A percentile compares a stretch with the other conserved stretches of the same genome.
Evolutionary conservation across 2,113 vertebrate genomes (phyloP).

Genomic region (Hipposideros armiger): DNA sequence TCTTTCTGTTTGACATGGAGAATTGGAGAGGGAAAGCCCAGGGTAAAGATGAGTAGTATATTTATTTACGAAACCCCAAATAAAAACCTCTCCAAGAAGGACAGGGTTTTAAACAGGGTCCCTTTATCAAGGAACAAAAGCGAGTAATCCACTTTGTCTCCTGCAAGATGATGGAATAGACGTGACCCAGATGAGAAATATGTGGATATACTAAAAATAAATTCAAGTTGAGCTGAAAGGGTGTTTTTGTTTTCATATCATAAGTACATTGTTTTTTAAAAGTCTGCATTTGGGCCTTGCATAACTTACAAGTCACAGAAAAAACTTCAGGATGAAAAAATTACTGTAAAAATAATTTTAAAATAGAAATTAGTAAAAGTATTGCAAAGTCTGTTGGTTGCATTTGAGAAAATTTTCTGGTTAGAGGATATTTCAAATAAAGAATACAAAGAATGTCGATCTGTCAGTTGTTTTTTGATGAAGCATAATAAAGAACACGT

Average conservation of each 20-base stretch:
- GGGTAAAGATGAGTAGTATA: neutral
- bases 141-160: constrained; percentile 20
- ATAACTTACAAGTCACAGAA: constrained; percentile 4
- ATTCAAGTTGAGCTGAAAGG: neutral
- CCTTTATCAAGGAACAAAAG: constrained; percentile 25
- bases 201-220: neutral
- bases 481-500: neutral
- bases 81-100: neutral
- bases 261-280: neutral
- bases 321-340: constrained; percentile 25
- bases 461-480: neutral
- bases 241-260: neutral
- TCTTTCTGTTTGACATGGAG: neutral
- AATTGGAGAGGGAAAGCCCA: neutral
- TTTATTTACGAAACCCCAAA: too few relatives aligned
- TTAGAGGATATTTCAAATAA: constrained; percentile 11
- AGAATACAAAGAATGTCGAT: neutral
- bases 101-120: neutral
- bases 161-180: neutral
- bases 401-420: neutral
- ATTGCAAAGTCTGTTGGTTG: neutral
- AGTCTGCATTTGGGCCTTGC: neutral
- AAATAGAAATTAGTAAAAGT: neutral
- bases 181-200: neutral
- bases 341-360: neutral